Base-by-base conservation (phyloP, 2,888 invertebrate species). In the Monopis laevigella region DNA sequence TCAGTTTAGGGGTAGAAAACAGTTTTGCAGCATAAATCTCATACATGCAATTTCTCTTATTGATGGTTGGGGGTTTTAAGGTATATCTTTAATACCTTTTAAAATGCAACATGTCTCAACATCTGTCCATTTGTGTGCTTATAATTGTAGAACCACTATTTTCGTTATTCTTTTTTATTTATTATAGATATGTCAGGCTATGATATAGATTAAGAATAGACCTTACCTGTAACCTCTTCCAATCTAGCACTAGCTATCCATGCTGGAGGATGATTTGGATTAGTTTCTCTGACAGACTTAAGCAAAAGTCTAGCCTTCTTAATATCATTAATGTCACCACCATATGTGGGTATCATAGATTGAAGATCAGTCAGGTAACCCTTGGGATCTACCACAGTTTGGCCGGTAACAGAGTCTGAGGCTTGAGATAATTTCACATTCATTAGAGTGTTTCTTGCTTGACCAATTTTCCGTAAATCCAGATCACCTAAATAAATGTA, bases 311-410 rank as follows among this genome's bases (percentile, higher is more conserved):
- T 84, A 0, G 98, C 99, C 64, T 98, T 98, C 65, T 98, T 98
- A 10, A 98, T 97, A 59, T 98, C 98, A 65, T 95, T 96, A 29
- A 98, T 97, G 62, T 98, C 98, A 2, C 98, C 98, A 1, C 98
- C 98, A 59, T 98, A 96, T 0, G 96, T 94, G 0, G 99, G 99
- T 55, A 99, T 94, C 98, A 99, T 99, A 14, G 97, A 97, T 62
- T 99, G 98, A 36, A 99, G 80, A 69, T 99, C 99, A 0, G 99
- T 99, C n/a, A 99, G 84, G 64, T 99, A 99, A 2, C 99, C 99
- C 69, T 99, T 99, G 0, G 99, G 99, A 77, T 99, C 99, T 0
- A 99, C 98, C 0, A 99, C 98, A 0, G 99, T 99, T 77, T 99
- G 99, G 0, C 99, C 99, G 2, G 94, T 93, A 1, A 99, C 98